Evolutionary conservation across 1,140 invertebrate species (phyloP).

Genomic region (Pinna nobilis): DNA sequence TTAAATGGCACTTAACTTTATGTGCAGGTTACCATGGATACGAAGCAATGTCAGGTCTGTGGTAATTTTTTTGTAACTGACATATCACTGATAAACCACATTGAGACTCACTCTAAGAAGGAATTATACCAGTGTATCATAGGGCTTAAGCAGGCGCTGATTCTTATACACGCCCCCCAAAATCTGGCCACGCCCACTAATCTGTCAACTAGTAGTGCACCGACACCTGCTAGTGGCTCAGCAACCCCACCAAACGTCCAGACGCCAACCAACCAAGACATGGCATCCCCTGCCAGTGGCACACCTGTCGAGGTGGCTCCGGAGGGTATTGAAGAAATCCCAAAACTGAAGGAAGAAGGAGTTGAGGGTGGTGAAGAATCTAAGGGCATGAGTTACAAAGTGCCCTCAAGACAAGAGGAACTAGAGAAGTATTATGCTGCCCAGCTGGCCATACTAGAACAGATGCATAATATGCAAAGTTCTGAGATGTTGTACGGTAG

Average conservation of each 20-base stretch:
- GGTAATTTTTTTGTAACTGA: constrained; percentile 21
- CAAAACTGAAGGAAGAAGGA: neutral
- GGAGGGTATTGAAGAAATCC: neutral
- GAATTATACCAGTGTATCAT: constrained; percentile 26
- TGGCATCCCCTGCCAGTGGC: neutral
- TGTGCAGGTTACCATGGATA: constrained; percentile 30
- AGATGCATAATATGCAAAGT: neutral
- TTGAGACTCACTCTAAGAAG: constrained; percentile 22
- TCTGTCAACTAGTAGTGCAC: too few species aligned
- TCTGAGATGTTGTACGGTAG: neutral
- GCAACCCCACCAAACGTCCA: constrained; percentile 3
- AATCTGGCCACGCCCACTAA: neutral
- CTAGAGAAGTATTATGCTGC: neutral
- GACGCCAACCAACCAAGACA: neutral
- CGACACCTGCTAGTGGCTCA: too few species aligned
- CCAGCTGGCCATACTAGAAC: neutral
- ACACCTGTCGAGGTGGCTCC: neutral
- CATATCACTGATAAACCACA: constrained; percentile 21
- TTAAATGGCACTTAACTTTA: too few species aligned
- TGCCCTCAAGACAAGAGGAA: neutral
- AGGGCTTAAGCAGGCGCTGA: constrained; percentile 6
- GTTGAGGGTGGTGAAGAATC: neutral
- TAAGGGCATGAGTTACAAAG: neutral
- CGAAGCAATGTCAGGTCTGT: constrained; percentile 30
- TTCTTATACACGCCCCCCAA: neutral